Conservation (phyloP, 2,888 invertebrate species). For the Lampropteryx suffumata region DNA sequence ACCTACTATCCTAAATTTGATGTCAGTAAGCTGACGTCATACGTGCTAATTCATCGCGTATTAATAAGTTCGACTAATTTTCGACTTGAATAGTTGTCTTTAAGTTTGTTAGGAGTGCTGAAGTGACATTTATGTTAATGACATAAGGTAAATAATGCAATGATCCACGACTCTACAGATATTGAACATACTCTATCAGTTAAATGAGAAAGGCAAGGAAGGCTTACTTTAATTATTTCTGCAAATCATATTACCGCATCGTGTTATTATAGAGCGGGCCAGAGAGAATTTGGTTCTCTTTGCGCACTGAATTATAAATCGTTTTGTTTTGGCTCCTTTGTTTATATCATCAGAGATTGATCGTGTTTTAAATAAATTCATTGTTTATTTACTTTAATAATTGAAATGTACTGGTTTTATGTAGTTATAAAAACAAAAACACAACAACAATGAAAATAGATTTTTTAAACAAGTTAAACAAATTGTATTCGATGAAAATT, state of each 20-base stretch:
- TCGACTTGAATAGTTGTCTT: conserved; percentile 41
- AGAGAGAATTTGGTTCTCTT: conserved; percentile 36
- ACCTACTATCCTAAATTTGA: conserved; percentile 55
- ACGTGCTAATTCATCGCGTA: conserved; percentile 37
- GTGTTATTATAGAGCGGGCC: conserved; percentile 38
- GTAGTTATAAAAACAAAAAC: too few species aligned
- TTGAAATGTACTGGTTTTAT: too few species aligned
- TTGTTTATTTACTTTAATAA: too few species aligned
- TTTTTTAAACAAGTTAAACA: too few species aligned
- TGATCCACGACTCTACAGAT: too few species aligned
- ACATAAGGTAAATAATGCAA: too few species aligned
- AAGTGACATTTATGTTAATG: too few species aligned
- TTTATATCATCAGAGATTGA: neutral
- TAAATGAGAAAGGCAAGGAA: conserved; percentile 39
- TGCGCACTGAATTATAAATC: conserved; percentile 37
- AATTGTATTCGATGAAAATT: too few species aligned
- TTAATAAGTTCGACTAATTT: conserved; percentile 60
- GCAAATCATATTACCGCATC: conserved; percentile 39
- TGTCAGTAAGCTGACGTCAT: conserved; percentile 17
- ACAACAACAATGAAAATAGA: too few species aligned
- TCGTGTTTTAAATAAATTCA: conserved; percentile 1
- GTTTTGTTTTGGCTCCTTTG: conserved; percentile 17
- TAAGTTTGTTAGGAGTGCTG: too few species aligned
- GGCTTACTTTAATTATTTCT: conserved; percentile 43
- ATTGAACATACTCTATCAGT: too few species aligned